Evolutionary conservation across 2,113 vertebrate species (phyloP).

Genomic region (Pongo pygmaeus): DNA sequence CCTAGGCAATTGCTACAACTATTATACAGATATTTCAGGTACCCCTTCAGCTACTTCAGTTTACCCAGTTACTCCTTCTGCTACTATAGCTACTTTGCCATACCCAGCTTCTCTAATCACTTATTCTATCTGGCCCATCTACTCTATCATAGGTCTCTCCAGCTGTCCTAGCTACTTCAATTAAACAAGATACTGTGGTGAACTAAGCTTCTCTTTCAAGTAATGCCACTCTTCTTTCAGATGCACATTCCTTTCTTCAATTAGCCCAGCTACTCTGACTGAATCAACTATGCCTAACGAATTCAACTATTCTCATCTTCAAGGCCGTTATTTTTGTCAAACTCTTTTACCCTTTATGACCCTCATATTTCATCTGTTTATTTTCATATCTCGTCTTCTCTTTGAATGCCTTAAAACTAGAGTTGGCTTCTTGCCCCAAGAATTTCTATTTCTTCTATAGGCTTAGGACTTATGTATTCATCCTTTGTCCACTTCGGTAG

Average conservation of each 20-base stretch:
- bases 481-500: not conserved
- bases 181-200: not conserved
- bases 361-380: too few species aligned
- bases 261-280: too few species aligned
- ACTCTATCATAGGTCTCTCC: not conserved
- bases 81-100: not conserved
- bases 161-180: too few species aligned
- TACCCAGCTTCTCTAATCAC: not conserved
- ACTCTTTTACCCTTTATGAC: not conserved
- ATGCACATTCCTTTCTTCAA: too few species aligned
- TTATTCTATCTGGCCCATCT: not conserved
- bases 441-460: not conserved
- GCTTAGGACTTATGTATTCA: not conserved
- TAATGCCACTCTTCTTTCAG: not conserved
- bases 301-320: not conserved
- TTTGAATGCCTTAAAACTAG: not conserved
- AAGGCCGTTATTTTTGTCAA: not conserved
- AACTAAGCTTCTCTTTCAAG: not conserved
- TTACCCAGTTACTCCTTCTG: not conserved
- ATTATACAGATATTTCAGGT: not conserved
- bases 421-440: not conserved
- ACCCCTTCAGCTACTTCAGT: fast-evolving
- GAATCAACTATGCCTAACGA: not conserved
- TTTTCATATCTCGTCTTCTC: not conserved
- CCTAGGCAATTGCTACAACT: not conserved